Percentiles rank a stretch among this genome's conserved stretches.
These are phyloP conservation scores for Chelonus insularis DNA, from an alignment of 1,140 invertebrate species.

Conservation along the genomic window DNA sequence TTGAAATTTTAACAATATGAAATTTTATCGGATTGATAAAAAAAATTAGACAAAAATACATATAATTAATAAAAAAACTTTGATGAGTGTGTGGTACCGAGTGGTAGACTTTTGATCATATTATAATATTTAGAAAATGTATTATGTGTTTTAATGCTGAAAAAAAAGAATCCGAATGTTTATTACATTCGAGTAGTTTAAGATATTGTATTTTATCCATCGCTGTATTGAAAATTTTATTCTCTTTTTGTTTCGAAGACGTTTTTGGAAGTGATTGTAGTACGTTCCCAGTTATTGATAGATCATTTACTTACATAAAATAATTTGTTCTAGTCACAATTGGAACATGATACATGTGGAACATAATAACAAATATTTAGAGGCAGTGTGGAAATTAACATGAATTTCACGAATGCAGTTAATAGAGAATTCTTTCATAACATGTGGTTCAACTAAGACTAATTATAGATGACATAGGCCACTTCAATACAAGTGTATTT, in stretches of 20 bases:
- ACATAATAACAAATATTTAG: not conserved
- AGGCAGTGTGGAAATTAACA: too few relatives aligned
- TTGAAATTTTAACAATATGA: too few relatives aligned
- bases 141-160: slow-evolving; percentile 19
- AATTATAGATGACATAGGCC: too few relatives aligned
- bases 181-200: not conserved
- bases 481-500: too few relatives aligned
- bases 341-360: not conserved
- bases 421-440: too few relatives aligned
- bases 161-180: not conserved
- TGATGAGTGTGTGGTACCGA: slow-evolving; percentile 26
- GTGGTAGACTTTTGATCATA: slow-evolving; percentile 25
- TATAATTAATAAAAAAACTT: slow-evolving; percentile 17
- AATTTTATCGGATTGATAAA: slow-evolving; percentile 5
- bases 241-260: too few relatives aligned
- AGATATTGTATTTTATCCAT: not conserved
- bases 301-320: slow-evolving; percentile 21
- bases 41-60: slow-evolving; percentile 9
- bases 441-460: too few relatives aligned
- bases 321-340: slow-evolving; percentile 33
- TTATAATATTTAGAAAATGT: slow-evolving; percentile 28
- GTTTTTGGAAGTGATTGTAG: too few relatives aligned
- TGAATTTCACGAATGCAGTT: too few relatives aligned
- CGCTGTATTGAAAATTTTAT: not conserved
- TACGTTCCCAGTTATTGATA: slow-evolving; percentile 23